Evolutionary conservation across 2,888 invertebrate genomes (phyloP), one percentile per base, ranked within the genome.

Genomic region (Artemia sinica): DNA sequence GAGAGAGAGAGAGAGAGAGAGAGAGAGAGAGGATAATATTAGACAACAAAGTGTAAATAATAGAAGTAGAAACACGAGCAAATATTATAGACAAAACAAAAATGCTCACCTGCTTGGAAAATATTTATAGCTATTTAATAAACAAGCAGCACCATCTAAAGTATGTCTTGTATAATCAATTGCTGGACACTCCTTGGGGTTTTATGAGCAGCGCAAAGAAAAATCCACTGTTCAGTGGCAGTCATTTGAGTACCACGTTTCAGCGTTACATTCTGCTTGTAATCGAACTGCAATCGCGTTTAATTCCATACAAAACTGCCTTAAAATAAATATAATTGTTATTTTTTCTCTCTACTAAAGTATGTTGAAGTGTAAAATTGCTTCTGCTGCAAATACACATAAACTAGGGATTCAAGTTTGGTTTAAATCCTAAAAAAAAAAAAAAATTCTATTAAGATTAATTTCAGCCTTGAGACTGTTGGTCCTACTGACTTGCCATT

Each of bases 221-320:
- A 98, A 79, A 99, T 98, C 98, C 98, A 99, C 77, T 98, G 97
- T 79, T 98, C 97, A 49, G 98, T 98, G 50, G 98, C 98, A 66
- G 97, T 98, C 98, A 98, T 99, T 81, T 99, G 97, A 71, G 90
- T 92, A 79, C 98, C 98, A 98, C 41, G 89, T 92, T 75, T 93
- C 91, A 58, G 97, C 95, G 76, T 91, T 89, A 78, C 98, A 98
- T 79, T 97, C 96, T 73, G 86, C 86, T 82, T 97, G 97, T 72
- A 98, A 82, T 76, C 91, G 85, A 0, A 98, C 96, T 67, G 97
- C 96, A 74, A 99, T 80, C n/a, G 95, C 96, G 81, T 99, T 98
- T 67, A 98, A 80, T 80, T 98, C 97, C 93, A 98, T 95, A 78
- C 97, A 98, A 80, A 98, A 97, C 80, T 98, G 97, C 74, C 97